These are phyloP conservation scores for Dinomys branickii DNA, from an alignment of 2,113 vertebrate species.

Conservation along the genomic window DNA sequence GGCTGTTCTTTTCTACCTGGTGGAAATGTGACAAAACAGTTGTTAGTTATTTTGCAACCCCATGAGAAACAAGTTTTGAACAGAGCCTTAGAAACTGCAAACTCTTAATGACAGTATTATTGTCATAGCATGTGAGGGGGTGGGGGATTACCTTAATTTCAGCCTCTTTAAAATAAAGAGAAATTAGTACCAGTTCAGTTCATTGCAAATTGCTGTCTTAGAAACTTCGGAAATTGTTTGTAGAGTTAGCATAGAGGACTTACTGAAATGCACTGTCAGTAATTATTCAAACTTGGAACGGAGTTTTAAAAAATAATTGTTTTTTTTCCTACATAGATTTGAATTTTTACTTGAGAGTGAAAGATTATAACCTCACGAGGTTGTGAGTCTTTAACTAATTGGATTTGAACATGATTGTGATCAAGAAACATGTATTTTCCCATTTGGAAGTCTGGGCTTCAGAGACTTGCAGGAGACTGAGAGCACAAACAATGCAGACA, in stretches of 20 bases:
- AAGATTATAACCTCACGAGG: slow-evolving; percentile 75
- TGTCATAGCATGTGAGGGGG: slow-evolving; percentile 24
- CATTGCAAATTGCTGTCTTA: slow-evolving; percentile 50
- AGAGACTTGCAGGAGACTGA: slow-evolving; percentile 78
- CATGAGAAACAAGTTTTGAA: slow-evolving; percentile 23
- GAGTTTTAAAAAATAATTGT: neutral
- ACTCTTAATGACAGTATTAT: slow-evolving; percentile 28
- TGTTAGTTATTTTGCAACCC: slow-evolving; percentile 36
- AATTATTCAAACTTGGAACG: slow-evolving; percentile 36
- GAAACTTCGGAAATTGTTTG: slow-evolving; percentile 56
- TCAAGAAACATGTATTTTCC: slow-evolving; percentile 78
- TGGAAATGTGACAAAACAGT: slow-evolving; percentile 31
- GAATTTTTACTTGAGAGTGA: neutral
- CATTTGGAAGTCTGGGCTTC: slow-evolving; percentile 58
- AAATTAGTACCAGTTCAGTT: slow-evolving; percentile 61
- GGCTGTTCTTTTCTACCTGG: slow-evolving; percentile 11
- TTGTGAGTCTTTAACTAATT: slow-evolving; percentile 82
- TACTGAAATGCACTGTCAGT: neutral
- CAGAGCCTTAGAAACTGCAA: slow-evolving; percentile 40
- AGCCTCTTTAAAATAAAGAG: slow-evolving; percentile 52
- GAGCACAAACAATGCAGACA: slow-evolving; percentile 66
- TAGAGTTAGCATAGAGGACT: neutral
- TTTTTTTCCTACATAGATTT: neutral
- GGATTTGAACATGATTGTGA: slow-evolving; percentile 82
- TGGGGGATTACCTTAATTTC: neutral